Base-by-base conservation (phyloP, 2,797 vertebrate species). In the Hydrocynus forskahlii region DNA sequence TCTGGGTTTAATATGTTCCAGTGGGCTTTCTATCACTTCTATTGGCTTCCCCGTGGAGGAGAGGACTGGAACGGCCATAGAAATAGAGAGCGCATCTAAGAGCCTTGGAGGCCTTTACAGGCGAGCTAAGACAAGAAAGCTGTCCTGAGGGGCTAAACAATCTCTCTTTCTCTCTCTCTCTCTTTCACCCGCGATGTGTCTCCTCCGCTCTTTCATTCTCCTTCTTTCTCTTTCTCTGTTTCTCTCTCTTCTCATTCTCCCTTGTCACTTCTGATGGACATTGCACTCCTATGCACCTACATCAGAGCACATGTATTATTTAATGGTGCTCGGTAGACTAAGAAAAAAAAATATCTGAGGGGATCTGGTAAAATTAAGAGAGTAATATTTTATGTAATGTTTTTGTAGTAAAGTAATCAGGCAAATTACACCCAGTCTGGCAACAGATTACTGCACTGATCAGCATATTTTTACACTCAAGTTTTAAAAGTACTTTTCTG, bases 251-350 rank as follows among this genome's bases (percentile, higher is more conserved):
- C 23, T 19, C 29, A 0, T 54, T 7, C 52, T 76, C 59, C 29
- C 63, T 69, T 48, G 13, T 9, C 16, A 63, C 73, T 70, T 84
- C 76, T 73, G 62, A 69, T 90, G 82, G 85, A 59, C 77, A 62
- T 79, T 79, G 76, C 80, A 78, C 54, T 80, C 78, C 52, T 80
- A 75, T 17, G 64, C 63, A 78, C 75, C 86, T 84, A 79, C 84
- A 86, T 88, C 83, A 76, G 77, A 78, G 72, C 6, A 55, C 57
- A 89, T 87, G 79, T 86, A 88, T 90, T 86, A 89, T 86, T 88
- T 86, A 89, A 86, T 76, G 57, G 63, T 67, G 70, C 71, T 82
- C 78, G 82, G 80, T 21, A 60, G 81, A 79, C 80, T 78, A 57
- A 74, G 69, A 87, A 83, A 70, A 83, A 87, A 69, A 84, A 81